These are phyloP conservation scores for Scolopax bukidnonensis DNA, from an alignment of 2,797 vertebrate species.

Conservation along the genomic window DNA sequence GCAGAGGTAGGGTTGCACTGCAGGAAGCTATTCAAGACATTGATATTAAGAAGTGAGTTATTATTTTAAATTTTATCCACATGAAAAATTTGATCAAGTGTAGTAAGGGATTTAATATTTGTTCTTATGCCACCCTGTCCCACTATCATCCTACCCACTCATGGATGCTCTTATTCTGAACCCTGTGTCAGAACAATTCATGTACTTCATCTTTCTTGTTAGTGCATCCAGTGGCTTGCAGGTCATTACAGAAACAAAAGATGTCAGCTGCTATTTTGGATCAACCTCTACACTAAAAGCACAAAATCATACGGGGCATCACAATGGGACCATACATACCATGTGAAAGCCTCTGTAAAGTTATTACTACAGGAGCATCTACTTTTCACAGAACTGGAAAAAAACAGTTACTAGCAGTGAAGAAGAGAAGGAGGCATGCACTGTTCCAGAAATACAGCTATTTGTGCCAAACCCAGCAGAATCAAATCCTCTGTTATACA, in stretches of 20 bases:
- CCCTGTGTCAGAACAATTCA: neutral
- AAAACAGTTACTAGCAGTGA: neutral
- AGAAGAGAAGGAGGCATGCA: neutral
- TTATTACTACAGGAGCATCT: neutral
- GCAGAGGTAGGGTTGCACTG: neutral
- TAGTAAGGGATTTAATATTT: accelerated
- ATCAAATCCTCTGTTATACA: neutral
- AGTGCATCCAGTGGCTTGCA: neutral
- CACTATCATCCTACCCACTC: too few relatives aligned
- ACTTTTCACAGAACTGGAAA: neutral
- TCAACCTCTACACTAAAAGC: neutral
- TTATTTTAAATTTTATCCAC: neutral
- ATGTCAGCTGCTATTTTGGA: neutral
- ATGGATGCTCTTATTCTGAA: neutral
- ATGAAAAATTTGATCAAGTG: neutral
- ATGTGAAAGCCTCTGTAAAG: neutral
- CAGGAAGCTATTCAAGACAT: neutral
- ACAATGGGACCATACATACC: accelerated
- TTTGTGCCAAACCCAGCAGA: neutral
- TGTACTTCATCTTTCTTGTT: accelerated
- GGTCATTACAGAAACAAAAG: neutral
- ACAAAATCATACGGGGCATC: neutral
- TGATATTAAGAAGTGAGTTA: neutral
- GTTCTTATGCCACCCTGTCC: too few relatives aligned
- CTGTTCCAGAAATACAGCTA: neutral